Conservation (phyloP, 2,888 invertebrate genomes). For the Caenorhabditis sp. region DNA sequence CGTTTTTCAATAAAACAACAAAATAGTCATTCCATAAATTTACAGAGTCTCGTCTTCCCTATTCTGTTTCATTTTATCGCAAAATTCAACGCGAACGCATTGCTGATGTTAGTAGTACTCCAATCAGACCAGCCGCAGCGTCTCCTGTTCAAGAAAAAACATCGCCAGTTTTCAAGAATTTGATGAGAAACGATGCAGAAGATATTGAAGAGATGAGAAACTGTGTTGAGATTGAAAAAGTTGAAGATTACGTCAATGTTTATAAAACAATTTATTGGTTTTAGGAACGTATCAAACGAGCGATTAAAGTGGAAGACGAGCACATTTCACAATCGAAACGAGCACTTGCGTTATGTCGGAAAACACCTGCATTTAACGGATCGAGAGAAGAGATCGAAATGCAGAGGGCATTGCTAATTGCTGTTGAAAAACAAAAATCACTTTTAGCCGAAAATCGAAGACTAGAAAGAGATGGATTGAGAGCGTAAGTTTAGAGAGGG, state of each 20-base stretch:
- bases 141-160: slow-evolving; percentile 10
- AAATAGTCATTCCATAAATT: not conserved
- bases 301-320: slow-evolving; percentile 81
- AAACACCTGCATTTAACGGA: slow-evolving; percentile 86
- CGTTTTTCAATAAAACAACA: too few species aligned
- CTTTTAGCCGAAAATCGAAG: slow-evolving; percentile 49
- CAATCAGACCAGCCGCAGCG: slow-evolving; percentile 6
- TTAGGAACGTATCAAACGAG: slow-evolving; percentile 10
- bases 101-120: slow-evolving; percentile 5
- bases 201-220: not conserved
- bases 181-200: not conserved
- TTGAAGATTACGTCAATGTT: too few species aligned
- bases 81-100: slow-evolving; percentile 25
- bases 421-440: slow-evolving; percentile 78
- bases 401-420: slow-evolving; percentile 86
- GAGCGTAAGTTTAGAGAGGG: slow-evolving; percentile 9
- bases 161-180: slow-evolving; percentile 20
- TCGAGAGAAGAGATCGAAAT: slow-evolving; percentile 83
- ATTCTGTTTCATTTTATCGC: slow-evolving; percentile 50
- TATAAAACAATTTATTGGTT: not conserved
- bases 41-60: slow-evolving; percentile 24
- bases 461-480: slow-evolving; percentile 28
- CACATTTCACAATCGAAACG: slow-evolving; percentile 90
- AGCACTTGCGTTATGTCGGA: slow-evolving; percentile 87
- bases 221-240: not conserved